phyloP scores from a whole-genome alignment of 2,113 vertebrate species.

The Cyprinodon tularosa region DNA sequence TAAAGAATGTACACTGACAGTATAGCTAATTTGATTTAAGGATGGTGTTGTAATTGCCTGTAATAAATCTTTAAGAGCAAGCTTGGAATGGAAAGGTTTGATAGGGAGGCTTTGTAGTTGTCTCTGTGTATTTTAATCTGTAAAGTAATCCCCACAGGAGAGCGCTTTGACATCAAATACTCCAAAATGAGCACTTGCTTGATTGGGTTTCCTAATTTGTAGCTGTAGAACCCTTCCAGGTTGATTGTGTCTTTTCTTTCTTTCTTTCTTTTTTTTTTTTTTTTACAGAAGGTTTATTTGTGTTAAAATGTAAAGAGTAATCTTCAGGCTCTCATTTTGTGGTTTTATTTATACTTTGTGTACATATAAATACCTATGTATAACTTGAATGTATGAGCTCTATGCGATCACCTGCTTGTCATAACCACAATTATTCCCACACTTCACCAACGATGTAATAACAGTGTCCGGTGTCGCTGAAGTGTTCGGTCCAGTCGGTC shows the following conservation, averaged over 20 bases:
- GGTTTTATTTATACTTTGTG: conserved; percentile 83
- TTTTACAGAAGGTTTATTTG: conserved; percentile 19
- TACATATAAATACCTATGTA: conserved; percentile 79
- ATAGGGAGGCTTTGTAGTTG: conserved; percentile 15
- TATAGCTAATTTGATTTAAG: conserved; percentile 25
- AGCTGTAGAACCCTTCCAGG: conserved; percentile 39
- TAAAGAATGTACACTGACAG: conserved; percentile 39
- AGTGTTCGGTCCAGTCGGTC: conserved; percentile 20
- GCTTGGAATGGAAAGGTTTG: conserved; percentile 53
- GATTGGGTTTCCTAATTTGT: conserved; percentile 58
- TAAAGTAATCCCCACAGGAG: conserved; percentile 47
- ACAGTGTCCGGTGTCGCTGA: background rate
- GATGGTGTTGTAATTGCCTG: conserved; percentile 53
- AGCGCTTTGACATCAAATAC: conserved; percentile 65
- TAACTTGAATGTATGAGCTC: conserved; percentile 77
- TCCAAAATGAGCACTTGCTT: conserved; percentile 73
- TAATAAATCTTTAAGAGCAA: conserved; percentile 67
- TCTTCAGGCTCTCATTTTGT: conserved; percentile 67
- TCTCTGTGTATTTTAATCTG: conserved; percentile 45
- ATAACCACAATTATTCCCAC: conserved; percentile 62
- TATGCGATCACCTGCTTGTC: conserved; percentile 59
- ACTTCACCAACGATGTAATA: conserved; percentile 25
- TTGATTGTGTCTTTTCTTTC: conserved; percentile 52
- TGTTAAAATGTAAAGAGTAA: conserved; percentile 66
- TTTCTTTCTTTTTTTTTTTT: conserved; percentile 34